Base-by-base conservation (phyloP, 2,797 vertebrate species). In the Pseudopleuronectes americanus region DNA sequence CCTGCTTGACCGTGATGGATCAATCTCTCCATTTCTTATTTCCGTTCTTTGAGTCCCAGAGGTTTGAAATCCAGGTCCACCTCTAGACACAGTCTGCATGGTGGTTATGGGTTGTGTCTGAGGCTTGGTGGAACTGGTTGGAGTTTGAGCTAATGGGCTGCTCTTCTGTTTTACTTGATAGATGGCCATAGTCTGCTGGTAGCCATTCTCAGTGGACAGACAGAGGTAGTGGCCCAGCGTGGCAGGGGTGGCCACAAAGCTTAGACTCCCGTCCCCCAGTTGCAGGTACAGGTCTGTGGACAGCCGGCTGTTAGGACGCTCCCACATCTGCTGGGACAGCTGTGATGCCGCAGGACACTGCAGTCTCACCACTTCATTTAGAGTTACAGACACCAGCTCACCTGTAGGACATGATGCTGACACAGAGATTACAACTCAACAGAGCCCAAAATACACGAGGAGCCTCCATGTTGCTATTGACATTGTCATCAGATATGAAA, bases 141-240 rank as follows among this genome's bases (percentile, higher is more conserved):
- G 61, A 21, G 31, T 56, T 7, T 65, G 77, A 26, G 74, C 57
- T 4, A 64, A 2, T 1, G 88, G 45, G 59, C 48, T 77, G 65
- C 80, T 89, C 71, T 80, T 91, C 81, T 93, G 91, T 49, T 69
- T 86, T 28, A 95, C 89, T 0, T 90, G 84, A 64, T 93, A 94
- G 31, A 88, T 55, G 8, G 68, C 90, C 64, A 93, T 80, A 0
- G 86, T 90, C 76, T 93, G 93, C 8, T 71, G 87, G 90, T 89
- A 93, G 79, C 85, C 81, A 0, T 92, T 93, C 85, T 95, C 94
- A 1, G 56, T 73, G 12, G 92, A 88, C 75, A 91, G 65, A 67
- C 94, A 95, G 31, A 88, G 59, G 81, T 95, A 95, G 59, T 79
- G 79, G 21, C 94, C 94, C 57, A 94, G 81, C 0, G 94, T 92